A percentile compares a stretch with the other conserved stretches of the same genome.
phyloP scores from a whole-genome alignment of 1,140 invertebrate species.

The Nylanderia fulva region DNA sequence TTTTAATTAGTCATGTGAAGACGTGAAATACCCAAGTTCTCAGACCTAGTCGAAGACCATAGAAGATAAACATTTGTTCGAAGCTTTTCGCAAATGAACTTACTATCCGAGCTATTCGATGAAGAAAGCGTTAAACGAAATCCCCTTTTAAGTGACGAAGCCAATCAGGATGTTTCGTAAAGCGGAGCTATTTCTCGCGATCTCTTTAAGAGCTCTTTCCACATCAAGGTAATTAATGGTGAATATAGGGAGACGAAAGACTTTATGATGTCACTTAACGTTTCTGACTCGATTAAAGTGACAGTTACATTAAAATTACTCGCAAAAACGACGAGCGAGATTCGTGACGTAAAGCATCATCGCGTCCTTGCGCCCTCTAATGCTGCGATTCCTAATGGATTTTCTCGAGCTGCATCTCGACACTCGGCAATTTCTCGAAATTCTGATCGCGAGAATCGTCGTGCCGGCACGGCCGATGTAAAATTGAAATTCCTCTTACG shows the following conservation, averaged over 20 bases:
- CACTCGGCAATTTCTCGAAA: not conserved
- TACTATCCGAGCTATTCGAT: not conserved
- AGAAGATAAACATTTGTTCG: slow-evolving; percentile 35
- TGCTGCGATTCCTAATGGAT: slow-evolving; percentile 59
- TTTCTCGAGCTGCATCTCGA: slow-evolving; percentile 6
- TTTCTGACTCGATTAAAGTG: slow-evolving; percentile 42
- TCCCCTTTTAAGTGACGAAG: slow-evolving; percentile 27
- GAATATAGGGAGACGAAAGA: slow-evolving; percentile 30
- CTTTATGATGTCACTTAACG: slow-evolving; percentile 69
- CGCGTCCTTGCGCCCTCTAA: not conserved
- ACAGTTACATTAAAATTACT: slow-evolving; percentile 4
- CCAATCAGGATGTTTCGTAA: slow-evolving; percentile 21
- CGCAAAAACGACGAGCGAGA: slow-evolving; percentile 5
- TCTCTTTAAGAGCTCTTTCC: not conserved
- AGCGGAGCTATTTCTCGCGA: not conserved
- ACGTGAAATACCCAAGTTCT: not conserved
- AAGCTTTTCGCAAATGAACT: slow-evolving; percentile 25
- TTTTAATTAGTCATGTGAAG: slow-evolving; percentile 69
- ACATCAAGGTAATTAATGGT: slow-evolving; percentile 26
- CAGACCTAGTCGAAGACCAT: not conserved
- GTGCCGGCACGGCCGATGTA: slow-evolving; percentile 38
- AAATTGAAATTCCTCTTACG: slow-evolving; percentile 5
- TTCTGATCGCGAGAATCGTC: slow-evolving; percentile 8
- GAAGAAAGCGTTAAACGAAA: not conserved
- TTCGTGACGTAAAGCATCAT: not conserved